Evolutionary conservation across 92 coral and sea anemone genomes (phyloP).

Genomic region (Plumapathes pennacea): DNA sequence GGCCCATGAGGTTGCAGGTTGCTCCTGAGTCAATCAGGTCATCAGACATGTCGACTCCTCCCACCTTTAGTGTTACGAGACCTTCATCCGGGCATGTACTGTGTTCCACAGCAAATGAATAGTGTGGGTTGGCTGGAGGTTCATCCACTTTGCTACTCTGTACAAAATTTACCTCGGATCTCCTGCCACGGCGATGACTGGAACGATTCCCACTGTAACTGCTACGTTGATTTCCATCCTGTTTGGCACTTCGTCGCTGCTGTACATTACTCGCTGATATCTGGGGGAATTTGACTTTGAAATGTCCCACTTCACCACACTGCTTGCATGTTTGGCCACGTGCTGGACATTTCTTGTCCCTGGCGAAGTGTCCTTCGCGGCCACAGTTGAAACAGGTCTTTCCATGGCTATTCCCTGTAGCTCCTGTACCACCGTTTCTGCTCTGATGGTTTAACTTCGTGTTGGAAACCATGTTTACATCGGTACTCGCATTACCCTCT

Average conservation of each 20-base stretch:
- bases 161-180: no score
- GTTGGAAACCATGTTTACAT: no score
- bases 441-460: not conserved
- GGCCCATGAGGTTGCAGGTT: constrained; percentile 14
- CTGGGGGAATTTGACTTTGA: constrained; percentile 1
- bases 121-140: no score
- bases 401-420: not conserved
- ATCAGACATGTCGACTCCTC: constrained; percentile 26
- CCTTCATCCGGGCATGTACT: not conserved
- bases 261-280: no score
- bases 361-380: constrained; percentile 6
- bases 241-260: no score
- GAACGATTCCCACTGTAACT: no score
- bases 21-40: constrained; percentile 26
- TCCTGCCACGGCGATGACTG: no score
- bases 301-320: constrained; percentile 13
- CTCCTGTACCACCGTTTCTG: not conserved
- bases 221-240: no score
- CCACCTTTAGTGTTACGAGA: constrained; percentile 2
- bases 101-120: constrained; percentile 18
- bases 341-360: constrained; percentile 5
- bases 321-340: no score
- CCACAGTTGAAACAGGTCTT: constrained; percentile 1
- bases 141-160: no score
- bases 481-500: not conserved